Base-by-base conservation (phyloP, 2,797 vertebrate species). In the Acanthiza pusilla region DNA sequence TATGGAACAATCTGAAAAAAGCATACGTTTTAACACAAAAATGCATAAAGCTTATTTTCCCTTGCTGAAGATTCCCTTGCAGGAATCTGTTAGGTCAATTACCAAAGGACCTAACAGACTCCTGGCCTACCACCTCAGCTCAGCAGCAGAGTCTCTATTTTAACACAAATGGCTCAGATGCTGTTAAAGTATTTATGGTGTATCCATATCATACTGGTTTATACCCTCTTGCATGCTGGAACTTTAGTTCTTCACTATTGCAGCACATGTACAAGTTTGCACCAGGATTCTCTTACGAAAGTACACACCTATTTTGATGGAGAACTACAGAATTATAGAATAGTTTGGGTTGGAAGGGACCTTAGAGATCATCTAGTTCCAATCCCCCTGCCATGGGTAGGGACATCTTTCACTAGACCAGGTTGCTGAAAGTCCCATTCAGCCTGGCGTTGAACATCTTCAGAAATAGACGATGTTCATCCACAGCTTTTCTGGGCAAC, bases 201-300 rank as follows among this genome's bases (percentile, higher is more conserved):
- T 66, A 54, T 8, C 29, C 0, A 0, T 9, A 53, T 34, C n/a
- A 40, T 9, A 21, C 10, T 18, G 17, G 27, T 68, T 75, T 61
- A 43, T 38, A 84, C 7, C 6, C 13, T 67, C 26, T 40, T 23
- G 27, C 6, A 3, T 10, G 20, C 45, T 27, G 17, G 8, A 85
- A 78, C 40, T 85, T 70, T 1, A 70, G 30, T 34, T 66, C 55
- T 85, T 73, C 57, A 40, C n/a, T 36, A 29, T 9, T 58, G 51
- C 9, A 88, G 70, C 34, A 57, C 9, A 29, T 0, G 1, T 6
- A 55, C 22, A 55, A 26, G 6, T 29, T 36, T 83, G 36, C 50
- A 80, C 29, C 21, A 45, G 32, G 40, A 88, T 42, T 72, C 32
- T 66, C n/a, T 50, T 57, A 38, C 26, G 5, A 29, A 73, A 82